Evolutionary conservation across 1,140 invertebrate species (phyloP).

Genomic region (Bursaphelenchus mucronatus): DNA sequence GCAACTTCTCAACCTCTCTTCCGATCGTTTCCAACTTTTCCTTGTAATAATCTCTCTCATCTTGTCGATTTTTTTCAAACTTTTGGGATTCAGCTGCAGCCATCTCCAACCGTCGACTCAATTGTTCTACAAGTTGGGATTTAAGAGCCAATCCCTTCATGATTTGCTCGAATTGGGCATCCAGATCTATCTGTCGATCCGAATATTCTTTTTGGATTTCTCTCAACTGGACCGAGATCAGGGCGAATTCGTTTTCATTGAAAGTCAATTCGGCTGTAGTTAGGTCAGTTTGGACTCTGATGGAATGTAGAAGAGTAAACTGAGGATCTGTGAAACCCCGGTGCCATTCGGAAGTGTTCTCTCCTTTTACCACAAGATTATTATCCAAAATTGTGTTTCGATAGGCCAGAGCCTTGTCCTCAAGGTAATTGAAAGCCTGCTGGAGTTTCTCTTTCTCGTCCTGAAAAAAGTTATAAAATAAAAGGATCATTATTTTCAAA

Average conservation of each 20-base stretch:
- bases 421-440: conserved; percentile 52
- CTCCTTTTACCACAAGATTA: conserved; percentile 45
- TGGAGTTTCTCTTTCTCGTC: conserved; percentile 53
- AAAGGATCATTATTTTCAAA: no score
- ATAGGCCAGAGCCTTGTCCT: conserved; percentile 51
- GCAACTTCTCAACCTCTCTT: conserved; percentile 38
- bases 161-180: conserved; percentile 52
- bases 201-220: conserved; percentile 48
- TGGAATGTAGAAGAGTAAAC: conserved; percentile 35
- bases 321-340: conserved; percentile 48
- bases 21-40: conserved; percentile 32
- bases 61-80: conserved; percentile 29
- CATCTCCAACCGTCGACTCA: conserved; percentile 51
- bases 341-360: conserved; percentile 41
- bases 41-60: conserved; percentile 23
- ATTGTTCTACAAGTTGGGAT: conserved; percentile 47
- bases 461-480: conserved; percentile 26
- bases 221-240: conserved; percentile 24
- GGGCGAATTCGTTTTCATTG: conserved; percentile 47
- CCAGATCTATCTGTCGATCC: conserved; percentile 36
- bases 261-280: conserved; percentile 38
- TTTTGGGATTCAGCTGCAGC: conserved; percentile 36
- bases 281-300: conserved; percentile 45
- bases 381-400: conserved; percentile 53
- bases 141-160: conserved; percentile 52